Conservation (phyloP, 2,113 vertebrate genomes). For the Sylvia atricapilla region DNA sequence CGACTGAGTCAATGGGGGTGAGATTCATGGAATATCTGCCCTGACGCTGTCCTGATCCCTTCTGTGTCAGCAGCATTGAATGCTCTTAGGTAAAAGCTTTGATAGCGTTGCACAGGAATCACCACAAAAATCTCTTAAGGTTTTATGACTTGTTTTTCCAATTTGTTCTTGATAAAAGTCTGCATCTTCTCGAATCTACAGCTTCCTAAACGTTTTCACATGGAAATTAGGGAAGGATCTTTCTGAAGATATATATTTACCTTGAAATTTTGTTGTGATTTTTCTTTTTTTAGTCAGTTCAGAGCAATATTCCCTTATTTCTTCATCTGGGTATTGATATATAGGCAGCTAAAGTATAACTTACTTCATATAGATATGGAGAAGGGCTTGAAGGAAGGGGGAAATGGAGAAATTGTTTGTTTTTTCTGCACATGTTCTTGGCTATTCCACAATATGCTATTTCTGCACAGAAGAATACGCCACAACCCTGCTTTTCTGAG, state of each 20-base stretch:
- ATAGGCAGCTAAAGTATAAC: too few relatives aligned
- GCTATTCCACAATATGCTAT: fast-evolving
- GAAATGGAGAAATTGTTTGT: neutral
- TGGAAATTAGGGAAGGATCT: neutral
- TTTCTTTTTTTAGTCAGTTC: neutral
- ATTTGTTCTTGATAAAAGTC: neutral
- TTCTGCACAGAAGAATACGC: neutral
- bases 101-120: neutral
- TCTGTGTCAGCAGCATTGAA: neutral
- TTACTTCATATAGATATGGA: neutral
- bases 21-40: neutral
- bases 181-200: neutral
- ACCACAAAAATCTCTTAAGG: neutral
- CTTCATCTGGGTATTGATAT: neutral
- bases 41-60: neutral
- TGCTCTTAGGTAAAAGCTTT: neutral
- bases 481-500: neutral
- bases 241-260: neutral
- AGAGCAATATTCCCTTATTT: neutral
- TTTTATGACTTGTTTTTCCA: neutral
- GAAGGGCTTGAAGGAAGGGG: neutral
- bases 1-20: neutral
- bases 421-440: neutral
- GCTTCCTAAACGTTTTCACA: neutral
- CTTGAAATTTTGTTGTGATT: neutral